Conservation (phyloP, 2,888 invertebrate species). For the Eupsilia transversa region DNA sequence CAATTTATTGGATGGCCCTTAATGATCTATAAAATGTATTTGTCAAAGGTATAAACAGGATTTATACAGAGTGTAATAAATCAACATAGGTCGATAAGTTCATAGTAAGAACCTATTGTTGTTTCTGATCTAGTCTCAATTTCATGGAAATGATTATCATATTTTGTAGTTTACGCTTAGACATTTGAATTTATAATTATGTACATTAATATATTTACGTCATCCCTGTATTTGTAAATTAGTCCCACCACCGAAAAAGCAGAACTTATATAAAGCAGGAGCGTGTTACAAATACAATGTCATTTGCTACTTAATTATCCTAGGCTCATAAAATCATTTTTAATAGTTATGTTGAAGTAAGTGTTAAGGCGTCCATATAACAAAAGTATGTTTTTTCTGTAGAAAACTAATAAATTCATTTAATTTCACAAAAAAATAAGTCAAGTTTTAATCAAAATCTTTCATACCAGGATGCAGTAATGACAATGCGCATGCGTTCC, state of each 20-base stretch:
- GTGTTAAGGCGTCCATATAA: neutral
- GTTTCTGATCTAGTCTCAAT: conserved; percentile 1
- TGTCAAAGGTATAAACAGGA: neutral
- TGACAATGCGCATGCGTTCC: conserved; percentile 56
- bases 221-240: neutral
- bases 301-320: neutral
- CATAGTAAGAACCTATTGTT: conserved; percentile 36
- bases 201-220: neutral
- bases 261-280: neutral
- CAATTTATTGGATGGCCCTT: conserved; percentile 2
- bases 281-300: neutral
- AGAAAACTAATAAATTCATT: neutral
- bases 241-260: neutral
- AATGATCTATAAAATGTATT: conserved; percentile 4
- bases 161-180: conserved; percentile 5
- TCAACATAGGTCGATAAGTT: conserved; percentile 26
- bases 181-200: conserved; percentile 13
- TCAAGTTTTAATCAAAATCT: conserved; percentile 46
- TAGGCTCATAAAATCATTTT: neutral
- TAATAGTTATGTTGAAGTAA: neutral
- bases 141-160: conserved; percentile 36
- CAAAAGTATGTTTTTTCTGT: no score
- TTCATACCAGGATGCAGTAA: conserved; percentile 62
- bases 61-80: conserved; percentile 31
- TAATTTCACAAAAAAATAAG: conserved; percentile 8